A percentile compares a stretch with the other conserved stretches of the same genome.
Evolutionary conservation across 2,797 vertebrate species (phyloP).

Genomic region (Sphaeramia orbicularis): DNA sequence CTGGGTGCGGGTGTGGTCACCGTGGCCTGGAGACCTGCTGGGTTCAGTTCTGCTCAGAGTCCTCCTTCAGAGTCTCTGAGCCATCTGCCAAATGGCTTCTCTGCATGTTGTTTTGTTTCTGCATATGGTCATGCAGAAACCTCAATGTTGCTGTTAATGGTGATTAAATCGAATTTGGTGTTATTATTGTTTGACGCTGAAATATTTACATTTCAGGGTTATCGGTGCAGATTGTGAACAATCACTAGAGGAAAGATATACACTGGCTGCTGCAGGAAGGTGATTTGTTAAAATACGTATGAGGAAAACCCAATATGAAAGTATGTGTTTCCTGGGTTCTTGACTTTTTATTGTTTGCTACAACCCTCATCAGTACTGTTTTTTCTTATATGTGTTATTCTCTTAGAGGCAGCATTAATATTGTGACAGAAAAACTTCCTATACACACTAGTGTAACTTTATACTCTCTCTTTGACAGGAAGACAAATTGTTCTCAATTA

Average conservation of each 20-base stretch:
- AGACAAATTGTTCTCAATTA: neutral
- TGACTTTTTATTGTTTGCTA: slow-evolving; percentile 34
- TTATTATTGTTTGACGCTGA: slow-evolving; percentile 1
- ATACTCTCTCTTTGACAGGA: neutral
- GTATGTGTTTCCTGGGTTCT: slow-evolving; percentile 12
- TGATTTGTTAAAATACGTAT: slow-evolving; percentile 23
- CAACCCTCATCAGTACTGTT: slow-evolving; percentile 17
- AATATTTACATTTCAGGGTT: slow-evolving; percentile 14
- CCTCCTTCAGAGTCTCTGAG: slow-evolving; percentile 55
- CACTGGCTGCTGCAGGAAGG: slow-evolving; percentile 28
- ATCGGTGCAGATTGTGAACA: slow-evolving; percentile 6
- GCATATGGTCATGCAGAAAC: slow-evolving; percentile 29
- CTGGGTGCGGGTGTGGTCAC: slow-evolving; percentile 83
- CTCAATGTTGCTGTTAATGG: slow-evolving; percentile 16
- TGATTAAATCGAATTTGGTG: slow-evolving; percentile 32
- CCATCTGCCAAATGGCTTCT: slow-evolving; percentile 70
- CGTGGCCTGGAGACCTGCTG: slow-evolving; percentile 71
- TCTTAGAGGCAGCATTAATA: slow-evolving; percentile 45
- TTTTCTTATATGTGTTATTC: slow-evolving; percentile 25
- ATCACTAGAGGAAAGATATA: neutral
- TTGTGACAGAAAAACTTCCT: slow-evolving; percentile 33
- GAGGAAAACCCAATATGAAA: slow-evolving; percentile 33
- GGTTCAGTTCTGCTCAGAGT: slow-evolving; percentile 62
- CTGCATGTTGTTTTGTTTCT: slow-evolving; percentile 52
- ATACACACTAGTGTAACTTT: slow-evolving; percentile 9